Evolutionary conservation across 1,140 invertebrate species (phyloP).

Genomic region (Drosophila yakuba): DNA sequence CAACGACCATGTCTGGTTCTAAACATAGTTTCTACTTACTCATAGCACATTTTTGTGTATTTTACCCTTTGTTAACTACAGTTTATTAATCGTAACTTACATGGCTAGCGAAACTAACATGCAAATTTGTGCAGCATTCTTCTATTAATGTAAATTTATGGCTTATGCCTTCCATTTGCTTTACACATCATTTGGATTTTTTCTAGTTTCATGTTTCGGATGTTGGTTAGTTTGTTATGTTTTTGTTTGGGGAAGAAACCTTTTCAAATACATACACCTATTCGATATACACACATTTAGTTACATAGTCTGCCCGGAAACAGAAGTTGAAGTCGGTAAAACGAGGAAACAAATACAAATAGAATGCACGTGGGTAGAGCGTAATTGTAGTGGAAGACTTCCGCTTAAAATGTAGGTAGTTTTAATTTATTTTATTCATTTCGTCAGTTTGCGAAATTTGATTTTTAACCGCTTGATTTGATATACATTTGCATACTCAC

Average conservation of each 20-base stretch:
- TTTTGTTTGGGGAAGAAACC: conserved; percentile 63
- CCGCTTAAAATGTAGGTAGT: conserved; percentile 81
- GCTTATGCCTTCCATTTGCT: conserved; percentile 16
- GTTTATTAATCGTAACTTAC: conserved; percentile 52
- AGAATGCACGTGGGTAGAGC: conserved; percentile 54
- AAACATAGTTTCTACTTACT: conserved; percentile 29
- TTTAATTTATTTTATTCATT: conserved; percentile 17
- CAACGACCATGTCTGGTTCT: conserved; percentile 46
- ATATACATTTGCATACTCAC: conserved; percentile 37
- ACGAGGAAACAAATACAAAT: conserved; percentile 42
- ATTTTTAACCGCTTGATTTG: conserved; percentile 44
- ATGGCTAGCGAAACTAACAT: conserved; percentile 44
- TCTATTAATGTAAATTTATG: conserved; percentile 24
- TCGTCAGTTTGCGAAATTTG: conserved; percentile 51
- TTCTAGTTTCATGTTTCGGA: conserved; percentile 16
- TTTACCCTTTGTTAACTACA: conserved; percentile 64
- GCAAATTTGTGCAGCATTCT: conserved; percentile 64
- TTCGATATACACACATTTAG: conserved; percentile 56
- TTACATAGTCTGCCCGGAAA: conserved; percentile 28
- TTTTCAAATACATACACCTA: conserved; percentile 74
- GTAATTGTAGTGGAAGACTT: conserved; percentile 84
- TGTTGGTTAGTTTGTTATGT: conserved; percentile 35
- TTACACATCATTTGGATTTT: conserved; percentile 32
- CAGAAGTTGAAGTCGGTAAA: conserved; percentile 25
- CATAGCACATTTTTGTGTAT: conserved; percentile 25